Conservation (phyloP, 2,888 invertebrate genomes). For the Hedya salicella region DNA sequence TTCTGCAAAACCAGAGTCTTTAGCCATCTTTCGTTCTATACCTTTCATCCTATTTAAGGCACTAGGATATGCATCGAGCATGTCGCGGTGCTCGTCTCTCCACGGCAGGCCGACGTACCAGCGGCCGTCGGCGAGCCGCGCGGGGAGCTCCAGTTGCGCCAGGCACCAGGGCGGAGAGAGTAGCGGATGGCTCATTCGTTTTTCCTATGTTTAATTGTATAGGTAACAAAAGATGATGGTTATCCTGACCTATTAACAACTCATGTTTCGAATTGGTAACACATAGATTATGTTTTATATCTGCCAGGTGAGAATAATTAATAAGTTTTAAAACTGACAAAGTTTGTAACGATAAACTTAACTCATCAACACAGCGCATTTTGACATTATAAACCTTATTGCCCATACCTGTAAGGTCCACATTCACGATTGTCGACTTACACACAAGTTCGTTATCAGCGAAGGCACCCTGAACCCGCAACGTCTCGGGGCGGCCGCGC, state of each 20-base stretch:
- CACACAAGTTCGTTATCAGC: background rate
- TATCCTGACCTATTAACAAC: background rate
- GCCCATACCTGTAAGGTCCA: background rate
- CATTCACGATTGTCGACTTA: background rate
- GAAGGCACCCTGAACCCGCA: slow-evolving; percentile 23
- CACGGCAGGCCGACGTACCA: background rate
- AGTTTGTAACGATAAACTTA: background rate
- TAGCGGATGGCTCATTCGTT: background rate
- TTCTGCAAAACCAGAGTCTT: background rate
- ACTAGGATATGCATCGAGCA: background rate
- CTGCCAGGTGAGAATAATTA: background rate
- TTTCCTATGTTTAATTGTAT: background rate
- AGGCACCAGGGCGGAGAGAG: background rate
- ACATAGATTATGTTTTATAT: background rate
- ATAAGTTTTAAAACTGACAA: background rate
- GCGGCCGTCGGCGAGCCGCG: background rate
- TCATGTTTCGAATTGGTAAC: background rate
- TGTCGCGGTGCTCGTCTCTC: background rate
- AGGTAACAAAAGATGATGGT: background rate
- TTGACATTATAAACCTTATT: slow-evolving; percentile 9
- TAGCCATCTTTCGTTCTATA: background rate
- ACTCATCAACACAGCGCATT: background rate
- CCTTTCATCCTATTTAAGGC: background rate
- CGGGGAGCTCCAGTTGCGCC: background rate
- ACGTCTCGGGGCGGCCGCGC: slow-evolving; percentile 7